Evolutionary conservation across 2,888 invertebrate genomes (phyloP), one percentile per base, ranked within the genome.

Genomic region (Teleiodes luculella): DNA sequence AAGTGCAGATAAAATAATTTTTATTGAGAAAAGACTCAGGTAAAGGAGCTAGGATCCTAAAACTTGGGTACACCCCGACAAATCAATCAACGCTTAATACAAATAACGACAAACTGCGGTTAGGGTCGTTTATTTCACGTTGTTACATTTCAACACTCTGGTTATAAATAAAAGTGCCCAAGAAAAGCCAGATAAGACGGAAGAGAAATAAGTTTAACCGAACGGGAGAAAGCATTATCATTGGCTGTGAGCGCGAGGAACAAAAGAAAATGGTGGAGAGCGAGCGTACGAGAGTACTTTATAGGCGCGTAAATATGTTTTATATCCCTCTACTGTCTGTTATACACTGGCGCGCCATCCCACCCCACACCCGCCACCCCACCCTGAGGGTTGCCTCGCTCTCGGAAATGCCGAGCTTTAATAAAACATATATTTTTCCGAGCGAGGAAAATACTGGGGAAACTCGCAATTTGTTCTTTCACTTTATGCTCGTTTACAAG

Each of bases 271-370:
- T 84, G 83, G 84, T 86, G 77, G 85, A 87, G 86, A 84, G 85
- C 80, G 81, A 86, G 81, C 85, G 87, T 85, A 88, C 87, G 83
- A 88, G 87, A 88, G 89, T 88, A 87, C 88, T 89, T 89, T 89
- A 89, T 89, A 89, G 89, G 88, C 88, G 89, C 89, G 89, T 89
- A 89, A 89, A 89, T 89, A 89, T 89, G 89, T 89, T 89, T 89
- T 88, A 89, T 88, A 88, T 87, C 87, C 85, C 85, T 89, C 88
- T 86, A 88, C 84, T 88, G 88, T 87, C 88, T 88, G 89, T 88
- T 88, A 87, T 88, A 87, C 84, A 88, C 81, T 86, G 87, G 86
- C 84, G 83, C 82, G 84, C 82, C 39, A 30, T 14, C 83, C 72
- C 75, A 70, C 68, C 72, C 81, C 62, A 66, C 68, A 57, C 59